Evolutionary conservation across 1,140 invertebrate genomes (phyloP).

Genomic region (Drosophila lowei): DNA sequence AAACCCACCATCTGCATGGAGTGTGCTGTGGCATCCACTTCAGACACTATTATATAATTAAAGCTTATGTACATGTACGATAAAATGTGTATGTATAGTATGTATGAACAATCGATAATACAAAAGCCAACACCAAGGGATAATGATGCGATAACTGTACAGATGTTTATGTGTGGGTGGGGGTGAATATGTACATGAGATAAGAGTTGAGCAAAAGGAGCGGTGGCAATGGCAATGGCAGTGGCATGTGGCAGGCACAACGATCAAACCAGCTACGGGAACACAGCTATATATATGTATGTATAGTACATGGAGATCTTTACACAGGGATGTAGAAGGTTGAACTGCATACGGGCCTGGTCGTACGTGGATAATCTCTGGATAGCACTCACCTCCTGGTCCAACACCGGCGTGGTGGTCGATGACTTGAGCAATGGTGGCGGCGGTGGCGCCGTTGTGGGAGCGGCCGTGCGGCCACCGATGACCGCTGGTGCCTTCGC

Average conservation of each 20-base stretch:
- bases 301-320: slow-evolving; percentile 30
- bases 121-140: slow-evolving; percentile 53
- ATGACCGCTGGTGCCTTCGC: slow-evolving; percentile 34
- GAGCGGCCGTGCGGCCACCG: slow-evolving; percentile 62
- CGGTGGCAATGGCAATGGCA: slow-evolving; percentile 7
- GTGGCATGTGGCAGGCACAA: slow-evolving; percentile 66
- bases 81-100: slow-evolving; percentile 10
- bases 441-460: slow-evolving; percentile 84
- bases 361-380: not conserved
- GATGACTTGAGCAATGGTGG: slow-evolving; percentile 84
- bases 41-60: not conserved
- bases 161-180: slow-evolving; percentile 17
- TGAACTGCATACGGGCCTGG: slow-evolving; percentile 25
- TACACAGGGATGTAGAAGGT: slow-evolving; percentile 37
- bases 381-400: slow-evolving; percentile 86
- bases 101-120: slow-evolving; percentile 9
- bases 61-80: too few species aligned
- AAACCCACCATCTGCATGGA: slow-evolving; percentile 15
- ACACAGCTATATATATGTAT: slow-evolving; percentile 44
- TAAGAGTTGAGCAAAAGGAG: slow-evolving; percentile 20
- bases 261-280: slow-evolving; percentile 63
- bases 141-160: slow-evolving; percentile 30
- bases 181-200: slow-evolving; percentile 33
- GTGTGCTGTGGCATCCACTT: slow-evolving; percentile 14
- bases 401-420: slow-evolving; percentile 85